Base-by-base conservation (phyloP, 2,113 vertebrate species). In the Meles meles region DNA sequence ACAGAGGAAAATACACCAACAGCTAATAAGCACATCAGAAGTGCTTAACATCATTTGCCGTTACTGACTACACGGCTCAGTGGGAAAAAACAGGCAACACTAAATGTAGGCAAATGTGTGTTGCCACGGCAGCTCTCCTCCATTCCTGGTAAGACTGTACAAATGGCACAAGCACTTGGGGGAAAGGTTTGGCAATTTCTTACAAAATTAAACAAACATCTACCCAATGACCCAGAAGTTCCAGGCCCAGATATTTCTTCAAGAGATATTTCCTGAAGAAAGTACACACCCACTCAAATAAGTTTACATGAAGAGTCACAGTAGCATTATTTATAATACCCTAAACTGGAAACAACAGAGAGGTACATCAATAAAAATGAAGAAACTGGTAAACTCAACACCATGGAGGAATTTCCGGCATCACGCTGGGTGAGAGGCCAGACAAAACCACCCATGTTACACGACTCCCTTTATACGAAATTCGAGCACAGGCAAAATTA, bases 111-210 rank as follows among this genome's bases (percentile, higher is more conserved):
- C 37, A 59, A 57, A 31, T 14, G 27, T 1, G 3, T 42, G 15
- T 0, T 63, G 67, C 57, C 63, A 37, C 2, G 2, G 2, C 69
- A 67, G 23, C 44, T 57, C 63, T 57, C 29, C 55, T 2, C 44
- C 0, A 0, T 6, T 12, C 74, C 29, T 14, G 8, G 3, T 6
- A 17, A 65, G 9, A 49, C 1, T 14, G 25, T 31, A 31, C 10
- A 88, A 67, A 37, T 0, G 39, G 47, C 2, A 27, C 18, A 27
- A 23, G 3, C 39, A 42, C 71, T 59, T 42, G 44, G 69, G 34
- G 39, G 61, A 21, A 44, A 69, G 39, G 14, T 17, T 34, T 84
- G 47, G 49, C 27, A 18, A 84, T 39, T 79, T 59, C 71, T 79
- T n/a, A 84, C 4, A 47, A 95, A 88, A 92, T 34, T 52, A 79